Conservation (phyloP, 2,113 vertebrate genomes). For the Rhinichthys klamathensis region DNA sequence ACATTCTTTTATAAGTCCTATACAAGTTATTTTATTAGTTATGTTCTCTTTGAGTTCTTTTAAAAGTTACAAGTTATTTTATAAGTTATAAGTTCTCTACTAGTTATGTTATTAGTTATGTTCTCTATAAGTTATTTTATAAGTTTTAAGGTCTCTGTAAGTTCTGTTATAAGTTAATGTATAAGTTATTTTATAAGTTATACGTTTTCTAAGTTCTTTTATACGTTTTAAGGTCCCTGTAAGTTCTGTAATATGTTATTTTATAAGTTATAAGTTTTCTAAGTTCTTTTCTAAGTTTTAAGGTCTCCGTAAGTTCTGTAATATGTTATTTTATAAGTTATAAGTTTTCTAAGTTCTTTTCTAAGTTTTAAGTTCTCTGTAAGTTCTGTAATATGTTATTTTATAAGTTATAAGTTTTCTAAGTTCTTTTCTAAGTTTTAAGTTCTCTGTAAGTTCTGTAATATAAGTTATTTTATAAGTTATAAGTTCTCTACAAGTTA, state of each 20-base stretch:
- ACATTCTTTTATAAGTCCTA: no score
- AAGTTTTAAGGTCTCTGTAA: no score
- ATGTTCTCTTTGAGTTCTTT: no score
- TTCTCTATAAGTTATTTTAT: no score
- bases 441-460: no score
- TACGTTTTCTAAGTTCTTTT: not conserved
- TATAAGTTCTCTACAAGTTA: not conserved
- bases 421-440: not conserved
- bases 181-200: not conserved
- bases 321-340: not conserved
- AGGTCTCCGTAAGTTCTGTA: no score
- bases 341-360: not conserved
- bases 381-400: not conserved
- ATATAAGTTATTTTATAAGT: not conserved
- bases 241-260: not conserved
- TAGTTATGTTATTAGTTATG: no score
- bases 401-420: not conserved
- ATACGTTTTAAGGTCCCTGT: no score
- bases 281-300: not conserved
- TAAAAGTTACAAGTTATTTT: no score
- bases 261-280: not conserved
- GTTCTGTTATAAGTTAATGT: no score
- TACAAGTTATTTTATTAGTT: no score
- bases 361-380: not conserved
- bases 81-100: no score